A percentile compares a stretch with the other conserved stretches of the same genome.
Evolutionary conservation across 2,888 invertebrate species (phyloP).

Genomic region (Cephus rjabovi): DNA sequence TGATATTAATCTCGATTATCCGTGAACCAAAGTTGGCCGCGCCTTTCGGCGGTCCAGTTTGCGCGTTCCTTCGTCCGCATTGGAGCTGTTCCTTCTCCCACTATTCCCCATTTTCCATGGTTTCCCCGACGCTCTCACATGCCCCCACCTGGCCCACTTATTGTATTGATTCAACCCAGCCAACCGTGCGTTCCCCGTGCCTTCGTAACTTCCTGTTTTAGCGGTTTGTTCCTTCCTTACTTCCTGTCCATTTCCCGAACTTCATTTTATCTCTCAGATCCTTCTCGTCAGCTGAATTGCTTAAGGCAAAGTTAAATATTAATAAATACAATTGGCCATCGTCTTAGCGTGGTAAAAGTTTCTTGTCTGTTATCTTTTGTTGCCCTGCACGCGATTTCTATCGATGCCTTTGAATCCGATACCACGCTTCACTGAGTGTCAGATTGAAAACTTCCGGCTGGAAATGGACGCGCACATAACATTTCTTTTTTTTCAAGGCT

Average conservation of each 20-base stretch:
- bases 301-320: background rate
- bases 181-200: slow-evolving; percentile 46
- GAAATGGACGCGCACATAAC: background rate
- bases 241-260: slow-evolving; percentile 11
- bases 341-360: background rate
- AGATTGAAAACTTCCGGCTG: background rate
- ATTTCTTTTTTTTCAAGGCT: background rate
- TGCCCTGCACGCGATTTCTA: background rate
- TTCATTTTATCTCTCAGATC: background rate
- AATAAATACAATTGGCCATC: background rate
- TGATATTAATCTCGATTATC: slow-evolving; percentile 22
- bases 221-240: slow-evolving; percentile 28
- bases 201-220: slow-evolving; percentile 36
- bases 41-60: slow-evolving; percentile 45
- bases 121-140: slow-evolving; percentile 49
- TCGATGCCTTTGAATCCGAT: background rate
- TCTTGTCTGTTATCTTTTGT: background rate
- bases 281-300: background rate
- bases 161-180: slow-evolving; percentile 64
- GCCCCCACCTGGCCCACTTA: slow-evolving; percentile 62
- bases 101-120: slow-evolving; percentile 2
- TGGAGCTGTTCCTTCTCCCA: slow-evolving; percentile 19
- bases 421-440: background rate
- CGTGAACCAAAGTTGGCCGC: slow-evolving; percentile 50
- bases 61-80: slow-evolving; percentile 42